A percentile compares a stretch with the other conserved stretches of the same genome.
Evolutionary conservation across 2,888 invertebrate species (phyloP).

Genomic region (Drosophila anomalata): DNA sequence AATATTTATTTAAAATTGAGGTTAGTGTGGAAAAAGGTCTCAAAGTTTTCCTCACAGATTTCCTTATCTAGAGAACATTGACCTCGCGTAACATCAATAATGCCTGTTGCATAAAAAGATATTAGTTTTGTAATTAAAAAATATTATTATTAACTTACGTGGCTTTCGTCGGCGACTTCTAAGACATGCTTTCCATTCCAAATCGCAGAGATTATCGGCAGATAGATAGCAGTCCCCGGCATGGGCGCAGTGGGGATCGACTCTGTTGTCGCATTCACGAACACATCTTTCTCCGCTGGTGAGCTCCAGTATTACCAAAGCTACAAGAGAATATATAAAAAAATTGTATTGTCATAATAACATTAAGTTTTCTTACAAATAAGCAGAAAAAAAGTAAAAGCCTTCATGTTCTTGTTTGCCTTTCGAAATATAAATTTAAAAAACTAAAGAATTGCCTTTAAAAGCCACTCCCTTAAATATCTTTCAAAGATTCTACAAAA

Average conservation of each 20-base stretch:
- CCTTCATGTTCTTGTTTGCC: neutral
- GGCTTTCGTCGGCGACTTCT: neutral
- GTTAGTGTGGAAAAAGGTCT: neutral
- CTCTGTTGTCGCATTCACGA: neutral
- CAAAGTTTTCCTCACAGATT: neutral
- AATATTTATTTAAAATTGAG: neutral
- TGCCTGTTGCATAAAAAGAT: neutral
- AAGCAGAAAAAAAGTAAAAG: neutral
- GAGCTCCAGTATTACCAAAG: neutral
- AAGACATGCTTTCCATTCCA: neutral
- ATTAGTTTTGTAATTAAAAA: neutral
- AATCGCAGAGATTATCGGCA: neutral
- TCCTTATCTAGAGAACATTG: neutral
- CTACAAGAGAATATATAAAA: neutral
- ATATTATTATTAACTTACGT: neutral
- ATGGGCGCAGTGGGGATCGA: neutral
- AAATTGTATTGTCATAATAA: neutral
- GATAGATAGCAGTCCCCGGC: neutral
- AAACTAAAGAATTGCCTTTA: neutral
- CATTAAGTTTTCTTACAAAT: neutral
- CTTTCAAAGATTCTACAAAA: neutral
- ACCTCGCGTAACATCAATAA: neutral
- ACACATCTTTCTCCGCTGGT: neutral
- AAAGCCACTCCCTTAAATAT: neutral
- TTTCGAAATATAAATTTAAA: neutral